Percentiles rank a stretch among this genome's conserved stretches.
These are phyloP conservation scores for Picathartes gymnocephalus DNA, from an alignment of 2,113 vertebrate species.

Conservation along the genomic window DNA sequence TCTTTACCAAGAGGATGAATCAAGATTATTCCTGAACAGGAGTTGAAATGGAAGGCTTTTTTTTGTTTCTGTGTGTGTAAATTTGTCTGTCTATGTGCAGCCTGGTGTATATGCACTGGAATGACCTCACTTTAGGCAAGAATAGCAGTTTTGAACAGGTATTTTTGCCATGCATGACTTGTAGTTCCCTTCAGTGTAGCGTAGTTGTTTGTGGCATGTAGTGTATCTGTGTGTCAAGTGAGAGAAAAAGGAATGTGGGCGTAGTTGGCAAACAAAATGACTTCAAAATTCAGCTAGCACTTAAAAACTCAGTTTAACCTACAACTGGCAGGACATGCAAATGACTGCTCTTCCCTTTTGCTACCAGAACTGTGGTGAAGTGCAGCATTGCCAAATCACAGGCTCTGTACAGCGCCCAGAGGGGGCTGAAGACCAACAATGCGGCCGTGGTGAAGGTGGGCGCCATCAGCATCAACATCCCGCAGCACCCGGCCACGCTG, in stretches of 20 bases:
- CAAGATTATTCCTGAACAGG: background rate
- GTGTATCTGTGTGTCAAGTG: constrained; percentile 11
- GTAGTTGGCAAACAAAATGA: background rate
- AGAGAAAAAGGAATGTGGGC: background rate
- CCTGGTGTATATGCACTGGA: background rate
- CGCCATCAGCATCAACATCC: constrained; percentile 96
- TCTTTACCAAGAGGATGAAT: background rate
- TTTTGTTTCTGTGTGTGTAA: background rate
- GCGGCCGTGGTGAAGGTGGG: constrained; percentile 95
- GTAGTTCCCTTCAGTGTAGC: background rate
- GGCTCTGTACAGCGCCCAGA: constrained; percentile 94
- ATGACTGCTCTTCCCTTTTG: background rate
- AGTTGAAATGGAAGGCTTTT: background rate
- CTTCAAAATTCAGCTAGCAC: background rate
- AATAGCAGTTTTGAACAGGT: background rate
- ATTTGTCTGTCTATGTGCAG: background rate
- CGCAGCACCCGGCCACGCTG: constrained; percentile 94
- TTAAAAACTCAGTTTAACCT: background rate
- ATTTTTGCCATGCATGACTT: constrained; percentile 22
- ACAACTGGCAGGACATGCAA: accelerated
- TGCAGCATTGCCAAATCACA: constrained; percentile 98
- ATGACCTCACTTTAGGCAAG: background rate
- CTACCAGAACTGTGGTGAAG: constrained; percentile 95
- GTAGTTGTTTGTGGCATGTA: constrained; percentile 39
- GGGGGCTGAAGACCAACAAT: constrained; percentile 93